Base-by-base conservation (phyloP, 2,113 vertebrate genomes). In the Pachyramphus minor region DNA sequence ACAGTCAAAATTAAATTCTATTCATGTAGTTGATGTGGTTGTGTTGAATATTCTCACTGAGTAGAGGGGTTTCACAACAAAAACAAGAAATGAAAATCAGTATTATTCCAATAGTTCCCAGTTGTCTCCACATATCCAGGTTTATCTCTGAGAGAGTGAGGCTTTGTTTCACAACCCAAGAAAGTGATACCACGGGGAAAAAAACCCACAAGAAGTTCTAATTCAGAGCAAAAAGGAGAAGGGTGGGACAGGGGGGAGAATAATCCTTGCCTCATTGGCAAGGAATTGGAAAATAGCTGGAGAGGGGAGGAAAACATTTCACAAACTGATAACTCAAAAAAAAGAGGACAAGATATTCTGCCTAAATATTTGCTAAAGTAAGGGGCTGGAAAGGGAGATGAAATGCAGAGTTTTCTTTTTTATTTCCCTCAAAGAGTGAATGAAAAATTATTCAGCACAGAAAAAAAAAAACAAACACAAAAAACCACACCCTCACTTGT, bases 381-480 rank as follows among this genome's bases (percentile, higher is more conserved):
- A 75, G 44, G 33, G 25, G 53, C 28, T 94, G 81, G n/a, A 44
- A 18, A 82, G 8, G 24, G 30, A 47, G 67, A 27, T 71, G 22
- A 87, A 91, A 93, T 21, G 11, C 39, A n/a, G 4, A 27, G 25
- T 47, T 90, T 82, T 91, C 71, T 68, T 77, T 89, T 91, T 67
- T 44, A 86, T 67, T 95, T 89, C 76, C 62, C 87, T 85, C 67
- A 56, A 71, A 42, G 59, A 86, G 39, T 37, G 89, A 95, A 82
- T 76, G 93, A 89, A 86, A 94, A 90, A 89, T 73, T 84, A 81
- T 84, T 94, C 60, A 77, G 50, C 53, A 31, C 59, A 74, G 39
- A 17, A 91, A 95, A 64, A 49, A 49, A 66, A 44, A 33, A 22
- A n/a, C n/a, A n/a, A n/a, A n/a, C n/a, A n/a, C n/a, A n/a, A n/a